Conservation (phyloP, 2,113 vertebrate species). For the Willisornis vidua region DNA sequence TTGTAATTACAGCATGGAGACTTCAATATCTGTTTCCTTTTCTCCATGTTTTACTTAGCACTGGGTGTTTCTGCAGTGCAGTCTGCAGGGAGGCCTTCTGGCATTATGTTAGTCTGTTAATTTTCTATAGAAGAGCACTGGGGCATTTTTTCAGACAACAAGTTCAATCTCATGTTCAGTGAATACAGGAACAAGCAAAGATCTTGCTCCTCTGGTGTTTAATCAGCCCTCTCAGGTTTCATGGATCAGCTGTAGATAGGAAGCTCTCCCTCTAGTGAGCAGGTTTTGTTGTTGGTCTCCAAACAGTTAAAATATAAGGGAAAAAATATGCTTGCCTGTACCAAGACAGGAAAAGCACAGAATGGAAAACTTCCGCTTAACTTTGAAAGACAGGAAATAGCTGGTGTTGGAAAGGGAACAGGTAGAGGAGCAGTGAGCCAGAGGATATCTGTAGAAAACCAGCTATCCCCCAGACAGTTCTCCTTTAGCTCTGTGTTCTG, state of each 20-base stretch:
- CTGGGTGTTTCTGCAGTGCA: slow-evolving; percentile 2
- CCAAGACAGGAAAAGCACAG: slow-evolving; percentile 14
- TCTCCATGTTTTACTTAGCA: background rate
- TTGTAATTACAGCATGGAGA: background rate
- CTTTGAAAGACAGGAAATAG: slow-evolving; percentile 27
- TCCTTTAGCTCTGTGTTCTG: background rate
- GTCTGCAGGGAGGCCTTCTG: slow-evolving; percentile 1
- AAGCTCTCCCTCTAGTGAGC: background rate
- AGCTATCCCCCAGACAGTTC: background rate
- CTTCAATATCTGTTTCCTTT: slow-evolving; percentile 44
- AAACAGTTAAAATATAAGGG: slow-evolving; percentile 35
- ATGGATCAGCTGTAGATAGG: background rate
- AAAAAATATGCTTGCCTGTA: background rate
- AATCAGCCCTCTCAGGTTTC: slow-evolving; percentile 19
- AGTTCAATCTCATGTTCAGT: background rate
- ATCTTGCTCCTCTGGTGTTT: background rate
- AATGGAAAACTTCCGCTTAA: slow-evolving; percentile 22
- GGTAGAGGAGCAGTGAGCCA: background rate
- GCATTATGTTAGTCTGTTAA: slow-evolving; percentile 15
- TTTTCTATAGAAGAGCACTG: slow-evolving; percentile 17
- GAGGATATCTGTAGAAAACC: background rate
- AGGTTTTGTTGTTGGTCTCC: background rate
- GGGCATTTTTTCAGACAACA: slow-evolving; percentile 23
- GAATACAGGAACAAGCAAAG: background rate
- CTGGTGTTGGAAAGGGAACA: slow-evolving; percentile 7